Conservation (phyloP, 2,888 invertebrate species). For the Eupsilia transversa region DNA sequence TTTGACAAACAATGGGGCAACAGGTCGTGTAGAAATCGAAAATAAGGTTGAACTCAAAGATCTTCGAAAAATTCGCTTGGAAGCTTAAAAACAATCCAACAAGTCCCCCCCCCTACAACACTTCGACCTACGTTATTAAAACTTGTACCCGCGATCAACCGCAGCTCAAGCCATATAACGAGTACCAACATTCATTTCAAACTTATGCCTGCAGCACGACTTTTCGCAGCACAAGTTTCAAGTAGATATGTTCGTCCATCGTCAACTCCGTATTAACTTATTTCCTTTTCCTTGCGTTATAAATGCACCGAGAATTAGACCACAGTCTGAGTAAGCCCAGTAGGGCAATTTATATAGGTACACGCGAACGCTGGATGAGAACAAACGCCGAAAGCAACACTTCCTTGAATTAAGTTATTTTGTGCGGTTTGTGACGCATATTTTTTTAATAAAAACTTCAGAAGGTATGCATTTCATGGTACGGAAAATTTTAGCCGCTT, state of each 20-base stretch:
- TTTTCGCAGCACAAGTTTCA: background rate
- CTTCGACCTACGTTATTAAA: background rate
- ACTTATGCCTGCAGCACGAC: background rate
- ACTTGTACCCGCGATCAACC: background rate
- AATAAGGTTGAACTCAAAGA: background rate
- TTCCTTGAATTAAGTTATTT: conserved; percentile 9
- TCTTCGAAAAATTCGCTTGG: background rate
- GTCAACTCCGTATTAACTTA: background rate
- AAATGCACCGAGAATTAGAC: background rate
- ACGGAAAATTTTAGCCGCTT: background rate
- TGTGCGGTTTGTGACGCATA: background rate
- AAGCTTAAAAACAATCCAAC: background rate
- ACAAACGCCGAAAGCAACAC: background rate
- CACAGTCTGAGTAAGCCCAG: background rate
- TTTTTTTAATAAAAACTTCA: background rate
- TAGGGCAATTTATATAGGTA: background rate
- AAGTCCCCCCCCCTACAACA: too few species aligned
- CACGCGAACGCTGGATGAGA: background rate
- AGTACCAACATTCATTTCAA: conserved; percentile 3
- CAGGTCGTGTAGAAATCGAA: background rate
- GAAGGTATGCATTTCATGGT: too few species aligned
- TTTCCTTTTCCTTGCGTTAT: conserved; percentile 1
- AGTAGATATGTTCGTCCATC: background rate
- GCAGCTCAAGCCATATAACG: background rate
- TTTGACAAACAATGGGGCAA: background rate